Evolutionary conservation across 2,888 invertebrate species (phyloP).

Genomic region (Rhaphigaster nebulosa): DNA sequence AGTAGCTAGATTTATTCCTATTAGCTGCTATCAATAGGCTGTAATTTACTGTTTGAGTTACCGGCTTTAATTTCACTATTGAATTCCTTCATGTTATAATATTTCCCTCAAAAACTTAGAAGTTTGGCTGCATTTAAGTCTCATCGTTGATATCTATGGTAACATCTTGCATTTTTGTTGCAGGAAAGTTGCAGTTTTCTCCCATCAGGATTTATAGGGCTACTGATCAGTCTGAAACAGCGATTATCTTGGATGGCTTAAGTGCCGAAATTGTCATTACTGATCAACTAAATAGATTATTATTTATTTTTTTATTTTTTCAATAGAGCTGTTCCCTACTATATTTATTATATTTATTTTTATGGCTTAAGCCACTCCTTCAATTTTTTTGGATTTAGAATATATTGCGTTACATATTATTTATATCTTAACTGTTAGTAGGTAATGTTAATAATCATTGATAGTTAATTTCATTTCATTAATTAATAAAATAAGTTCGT

Average conservation of each 20-base stretch:
- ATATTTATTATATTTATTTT: not conserved
- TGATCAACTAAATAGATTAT: not conserved
- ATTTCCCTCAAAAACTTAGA: not conserved
- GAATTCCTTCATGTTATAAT: not conserved
- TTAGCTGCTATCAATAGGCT: not conserved
- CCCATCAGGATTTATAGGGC: not conserved
- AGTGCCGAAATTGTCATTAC: not conserved
- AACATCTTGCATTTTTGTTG: not conserved
- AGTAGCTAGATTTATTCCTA: not conserved
- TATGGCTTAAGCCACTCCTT: not conserved
- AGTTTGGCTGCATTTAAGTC: not conserved
- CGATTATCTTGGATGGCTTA: not conserved
- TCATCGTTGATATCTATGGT: not conserved
- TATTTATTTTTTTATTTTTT: not conserved
- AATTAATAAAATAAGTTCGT: not conserved
- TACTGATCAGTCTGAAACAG: not conserved
- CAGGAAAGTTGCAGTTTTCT: slow-evolving; percentile 1
- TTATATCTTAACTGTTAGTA: not conserved
- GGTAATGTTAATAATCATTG: not conserved
- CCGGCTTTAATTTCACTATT: not conserved
- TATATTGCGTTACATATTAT: not conserved
- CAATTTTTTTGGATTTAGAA: not conserved
- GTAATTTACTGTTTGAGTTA: not conserved
- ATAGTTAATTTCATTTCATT: not conserved
- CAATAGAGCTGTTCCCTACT: not conserved